Percentiles rank a stretch among this genome's conserved stretches.
These are phyloP conservation scores for Encarsia formosa DNA, from an alignment of 2,888 invertebrate genomes.

Conservation along the genomic window DNA sequence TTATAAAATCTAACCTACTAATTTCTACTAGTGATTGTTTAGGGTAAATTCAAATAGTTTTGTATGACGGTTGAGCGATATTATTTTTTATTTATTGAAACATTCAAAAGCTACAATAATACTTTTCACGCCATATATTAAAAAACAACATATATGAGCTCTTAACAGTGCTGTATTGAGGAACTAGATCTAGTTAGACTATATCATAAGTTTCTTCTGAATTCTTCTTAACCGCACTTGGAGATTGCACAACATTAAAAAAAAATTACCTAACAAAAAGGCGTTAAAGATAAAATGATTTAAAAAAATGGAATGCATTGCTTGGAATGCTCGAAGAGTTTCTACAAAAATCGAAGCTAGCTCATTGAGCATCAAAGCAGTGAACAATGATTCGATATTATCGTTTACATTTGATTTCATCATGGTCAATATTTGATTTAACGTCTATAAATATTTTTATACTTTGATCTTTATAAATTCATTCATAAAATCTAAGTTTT, in stretches of 20 bases:
- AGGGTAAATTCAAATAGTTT: constrained; percentile 27
- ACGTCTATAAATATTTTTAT: constrained; percentile 13
- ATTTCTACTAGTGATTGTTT: constrained; percentile 25
- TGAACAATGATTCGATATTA: constrained; percentile 24
- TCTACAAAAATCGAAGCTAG: constrained; percentile 19
- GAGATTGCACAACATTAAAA: constrained; percentile 27
- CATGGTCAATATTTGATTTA: constrained; percentile 3
- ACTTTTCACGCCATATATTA: constrained; percentile 16
- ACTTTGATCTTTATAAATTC: constrained; percentile 23
- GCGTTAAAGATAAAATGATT: constrained; percentile 12
- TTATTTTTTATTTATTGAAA: constrained; percentile 43
- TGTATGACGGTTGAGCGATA: constrained; percentile 18
- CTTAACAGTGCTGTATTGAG: constrained; percentile 17
- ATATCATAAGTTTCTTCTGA: constrained; percentile 16
- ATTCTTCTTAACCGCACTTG: constrained; percentile 16
- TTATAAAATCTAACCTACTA: constrained; percentile 5
- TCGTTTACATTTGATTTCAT: constrained; percentile 18
- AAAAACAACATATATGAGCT: constrained; percentile 21
- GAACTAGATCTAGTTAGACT: constrained; percentile 25
- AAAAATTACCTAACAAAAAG: constrained; percentile 24
- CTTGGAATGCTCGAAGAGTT: constrained; percentile 26
- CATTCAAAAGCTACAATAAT: constrained; percentile 42
- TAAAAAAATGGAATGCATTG: constrained; percentile 28
- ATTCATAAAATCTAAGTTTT: constrained; percentile 25
- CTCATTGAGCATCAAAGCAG: constrained; percentile 21